phyloP scores from a whole-genome alignment of 2,113 vertebrate genomes.

The Chaenogobius annularis region DNA sequence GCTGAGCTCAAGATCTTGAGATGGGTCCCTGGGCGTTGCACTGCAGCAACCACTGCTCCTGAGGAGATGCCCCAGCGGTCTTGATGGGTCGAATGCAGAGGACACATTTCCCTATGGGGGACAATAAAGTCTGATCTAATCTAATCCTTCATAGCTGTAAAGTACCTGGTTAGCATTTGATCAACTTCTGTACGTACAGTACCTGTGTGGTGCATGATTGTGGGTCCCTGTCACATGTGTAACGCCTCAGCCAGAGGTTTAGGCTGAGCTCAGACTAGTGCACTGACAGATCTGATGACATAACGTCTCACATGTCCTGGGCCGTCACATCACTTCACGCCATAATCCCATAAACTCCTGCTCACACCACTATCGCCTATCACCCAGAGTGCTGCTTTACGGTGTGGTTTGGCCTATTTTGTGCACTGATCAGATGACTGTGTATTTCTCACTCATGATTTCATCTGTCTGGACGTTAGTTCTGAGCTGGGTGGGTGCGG shows the following conservation, averaged over 20 bases:
- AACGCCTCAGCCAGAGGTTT: slow-evolving; percentile 15
- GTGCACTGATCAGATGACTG: slow-evolving; percentile 47
- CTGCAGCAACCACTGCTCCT: no score
- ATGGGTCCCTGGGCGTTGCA: no score
- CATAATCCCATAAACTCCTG: slow-evolving; percentile 44
- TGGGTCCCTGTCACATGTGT: neutral
- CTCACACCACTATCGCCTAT: slow-evolving; percentile 46
- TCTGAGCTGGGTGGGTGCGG: slow-evolving; percentile 4
- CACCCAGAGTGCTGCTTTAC: neutral
- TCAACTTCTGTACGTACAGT: no score
- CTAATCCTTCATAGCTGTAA: no score
- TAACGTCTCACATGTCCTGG: slow-evolving; percentile 22
- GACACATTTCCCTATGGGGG: no score
- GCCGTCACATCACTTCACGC: slow-evolving; percentile 11
- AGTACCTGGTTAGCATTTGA: no score
- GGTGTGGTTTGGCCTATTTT: neutral
- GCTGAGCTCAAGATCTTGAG: no score
- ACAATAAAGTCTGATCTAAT: no score
- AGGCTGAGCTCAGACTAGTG: slow-evolving; percentile 3
- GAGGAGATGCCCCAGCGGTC: no score
- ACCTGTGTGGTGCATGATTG: no score
- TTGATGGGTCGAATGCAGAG: no score
- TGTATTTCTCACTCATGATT: slow-evolving; percentile 68
- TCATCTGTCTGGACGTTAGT: slow-evolving; percentile 59
- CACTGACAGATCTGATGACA: slow-evolving; percentile 29